These are phyloP conservation scores for Pristionchus exspectatus DNA, from an alignment of 2,888 invertebrate species.

Conservation along the genomic window DNA sequence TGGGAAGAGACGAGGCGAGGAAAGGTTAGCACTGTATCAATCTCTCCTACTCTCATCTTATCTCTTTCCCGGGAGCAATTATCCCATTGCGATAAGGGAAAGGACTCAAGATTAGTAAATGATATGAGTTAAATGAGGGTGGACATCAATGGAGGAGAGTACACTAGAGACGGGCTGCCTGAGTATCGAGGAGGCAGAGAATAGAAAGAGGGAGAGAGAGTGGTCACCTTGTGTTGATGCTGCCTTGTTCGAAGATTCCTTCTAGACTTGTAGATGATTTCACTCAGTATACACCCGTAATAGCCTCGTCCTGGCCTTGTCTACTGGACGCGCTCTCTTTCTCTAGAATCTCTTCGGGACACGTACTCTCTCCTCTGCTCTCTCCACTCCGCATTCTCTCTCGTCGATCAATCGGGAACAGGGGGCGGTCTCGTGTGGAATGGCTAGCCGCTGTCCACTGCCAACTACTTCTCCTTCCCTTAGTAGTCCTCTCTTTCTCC, in stretches of 20 bases:
- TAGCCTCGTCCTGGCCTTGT: not conserved
- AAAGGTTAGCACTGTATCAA: slow-evolving; percentile 7
- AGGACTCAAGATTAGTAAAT: slow-evolving; percentile 8
- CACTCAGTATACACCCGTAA: not conserved
- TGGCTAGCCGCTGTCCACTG: slow-evolving; percentile 25
- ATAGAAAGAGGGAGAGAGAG: not conserved
- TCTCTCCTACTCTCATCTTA: not conserved
- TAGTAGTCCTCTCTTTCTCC: slow-evolving; percentile 13
- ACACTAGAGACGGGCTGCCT: slow-evolving; percentile 39
- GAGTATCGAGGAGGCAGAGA: slow-evolving; percentile 38
- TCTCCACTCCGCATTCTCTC: slow-evolving; percentile 37
- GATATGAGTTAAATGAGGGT: slow-evolving; percentile 25
- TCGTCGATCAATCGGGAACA: slow-evolving; percentile 52
- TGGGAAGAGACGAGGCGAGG: not conserved
- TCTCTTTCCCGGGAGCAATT: not conserved
- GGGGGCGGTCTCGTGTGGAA: slow-evolving; percentile 49
- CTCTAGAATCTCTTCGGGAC: slow-evolving; percentile 33
- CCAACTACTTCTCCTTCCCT: slow-evolving; percentile 43
- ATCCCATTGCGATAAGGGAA: not conserved
- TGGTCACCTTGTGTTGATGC: not conserved
- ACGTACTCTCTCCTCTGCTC: not conserved
- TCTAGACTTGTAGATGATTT: not conserved
- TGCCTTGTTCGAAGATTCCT: not conserved
- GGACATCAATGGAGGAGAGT: slow-evolving; percentile 1
- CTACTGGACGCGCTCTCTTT: slow-evolving; percentile 36